Percentiles rank a stretch among this genome's conserved stretches.
Conservation (phyloP, 2,888 invertebrate genomes). For the Troides oblongomaculatus region DNA sequence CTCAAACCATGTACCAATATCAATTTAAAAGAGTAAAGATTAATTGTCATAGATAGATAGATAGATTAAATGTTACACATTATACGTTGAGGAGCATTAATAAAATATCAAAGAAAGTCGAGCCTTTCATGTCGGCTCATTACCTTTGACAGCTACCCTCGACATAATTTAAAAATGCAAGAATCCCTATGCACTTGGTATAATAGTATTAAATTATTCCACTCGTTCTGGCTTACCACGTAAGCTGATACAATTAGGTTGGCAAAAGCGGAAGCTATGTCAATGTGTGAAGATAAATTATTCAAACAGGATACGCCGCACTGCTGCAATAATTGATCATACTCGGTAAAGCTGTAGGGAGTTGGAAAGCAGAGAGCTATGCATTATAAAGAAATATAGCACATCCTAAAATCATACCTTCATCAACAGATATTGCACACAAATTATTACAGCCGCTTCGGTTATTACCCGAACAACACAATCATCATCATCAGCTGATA, state of each 20-base stretch:
- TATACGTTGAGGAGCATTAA: too few species aligned
- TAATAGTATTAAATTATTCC: slow-evolving; percentile 8
- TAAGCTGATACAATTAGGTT: slow-evolving; percentile 9
- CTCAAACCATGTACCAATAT: too few species aligned
- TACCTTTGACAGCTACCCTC: not conserved
- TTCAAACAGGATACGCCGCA: slow-evolving; percentile 15
- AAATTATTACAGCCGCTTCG: too few species aligned
- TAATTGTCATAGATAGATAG: too few species aligned
- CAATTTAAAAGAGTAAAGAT: too few species aligned
- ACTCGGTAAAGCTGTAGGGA: not conserved
- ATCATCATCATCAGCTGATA: too few species aligned
- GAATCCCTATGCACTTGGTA: not conserved
- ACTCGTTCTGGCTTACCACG: not conserved
- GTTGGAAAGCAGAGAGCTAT: not conserved
- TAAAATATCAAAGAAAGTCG: too few species aligned
- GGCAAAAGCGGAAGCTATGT: slow-evolving; percentile 6
- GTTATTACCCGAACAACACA: too few species aligned
- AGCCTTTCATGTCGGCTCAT: not conserved
- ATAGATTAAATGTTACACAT: too few species aligned
- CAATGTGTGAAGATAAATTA: slow-evolving; percentile 21
- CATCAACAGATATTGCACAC: not conserved
- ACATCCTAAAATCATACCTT: not conserved
- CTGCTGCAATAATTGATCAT: slow-evolving; percentile 15
- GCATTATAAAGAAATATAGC: not conserved
- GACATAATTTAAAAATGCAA: not conserved